These are phyloP conservation scores for Drosophila tsacasi DNA, from an alignment of 1,140 invertebrate genomes.

Conservation along the genomic window DNA sequence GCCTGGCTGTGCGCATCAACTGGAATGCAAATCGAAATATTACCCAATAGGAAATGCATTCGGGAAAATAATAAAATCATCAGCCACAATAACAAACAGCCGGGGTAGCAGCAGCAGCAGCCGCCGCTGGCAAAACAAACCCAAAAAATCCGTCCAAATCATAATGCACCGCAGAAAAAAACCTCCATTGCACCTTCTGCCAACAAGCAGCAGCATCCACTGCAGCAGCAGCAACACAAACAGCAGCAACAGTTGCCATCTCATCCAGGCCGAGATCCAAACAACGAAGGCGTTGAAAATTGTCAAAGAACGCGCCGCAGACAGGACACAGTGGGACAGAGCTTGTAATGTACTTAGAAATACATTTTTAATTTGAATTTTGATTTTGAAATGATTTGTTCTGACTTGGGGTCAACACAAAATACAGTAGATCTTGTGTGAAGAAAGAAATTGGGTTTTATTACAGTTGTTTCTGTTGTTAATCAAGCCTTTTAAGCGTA, in stretches of 20 bases:
- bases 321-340: slow-evolving; percentile 50
- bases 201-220: slow-evolving; percentile 55
- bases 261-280: slow-evolving; percentile 72
- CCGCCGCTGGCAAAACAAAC: slow-evolving; percentile 73
- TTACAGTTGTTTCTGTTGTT: no score
- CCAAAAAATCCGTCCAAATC: slow-evolving; percentile 60
- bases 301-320: slow-evolving; percentile 80
- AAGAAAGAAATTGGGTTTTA: no score
- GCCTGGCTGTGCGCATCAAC: slow-evolving; percentile 55
- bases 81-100: slow-evolving; percentile 68
- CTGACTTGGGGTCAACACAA: no score
- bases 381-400: no score
- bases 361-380: neutral
- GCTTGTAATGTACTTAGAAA: neutral
- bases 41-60: slow-evolving; percentile 79
- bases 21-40: slow-evolving; percentile 81
- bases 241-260: slow-evolving; percentile 66
- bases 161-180: slow-evolving; percentile 44
- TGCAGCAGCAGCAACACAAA: slow-evolving; percentile 16
- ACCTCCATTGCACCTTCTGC: slow-evolving; percentile 29
- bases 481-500: no score
- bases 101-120: slow-evolving; percentile 9
- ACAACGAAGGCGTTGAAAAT: slow-evolving; percentile 79
- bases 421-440: no score
- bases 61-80: slow-evolving; percentile 78